Percentiles rank a stretch among this genome's conserved stretches.
phyloP scores from a whole-genome alignment of 2,113 vertebrate genomes.

The Aegotheles bennettii region DNA sequence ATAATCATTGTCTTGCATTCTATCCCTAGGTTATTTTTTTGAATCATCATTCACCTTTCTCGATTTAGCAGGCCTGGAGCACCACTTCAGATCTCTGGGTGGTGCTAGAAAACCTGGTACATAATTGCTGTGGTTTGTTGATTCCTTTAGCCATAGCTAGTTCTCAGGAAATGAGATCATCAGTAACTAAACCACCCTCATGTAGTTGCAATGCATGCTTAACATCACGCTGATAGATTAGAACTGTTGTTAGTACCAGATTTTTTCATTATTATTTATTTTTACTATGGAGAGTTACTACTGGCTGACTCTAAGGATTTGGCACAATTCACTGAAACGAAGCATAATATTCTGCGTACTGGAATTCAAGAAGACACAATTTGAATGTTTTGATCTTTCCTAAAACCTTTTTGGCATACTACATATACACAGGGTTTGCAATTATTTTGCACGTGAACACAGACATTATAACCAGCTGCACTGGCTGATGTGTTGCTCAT shows the following conservation, averaged over 20 bases:
- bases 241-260: slow-evolving; percentile 59
- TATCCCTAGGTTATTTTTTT: slow-evolving; percentile 89
- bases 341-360: not conserved
- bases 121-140: slow-evolving; percentile 69
- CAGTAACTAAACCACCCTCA: slow-evolving; percentile 52
- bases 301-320: slow-evolving; percentile 69
- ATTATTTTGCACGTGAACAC: not conserved
- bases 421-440: not conserved
- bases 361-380: not conserved
- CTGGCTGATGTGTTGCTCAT: not conserved
- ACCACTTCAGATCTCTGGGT: slow-evolving; percentile 83
- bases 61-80: slow-evolving; percentile 91
- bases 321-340: slow-evolving; percentile 56
- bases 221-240: slow-evolving; percentile 56
- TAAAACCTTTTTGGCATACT: not conserved
- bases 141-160: slow-evolving; percentile 62
- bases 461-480: not conserved
- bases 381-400: not conserved
- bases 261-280: slow-evolving; percentile 24
- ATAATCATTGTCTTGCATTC: slow-evolving; percentile 77
- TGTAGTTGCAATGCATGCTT: slow-evolving; percentile 68
- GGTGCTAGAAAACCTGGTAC: slow-evolving; percentile 84
- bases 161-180: slow-evolving; percentile 44
- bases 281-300: slow-evolving; percentile 34
- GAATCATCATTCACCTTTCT: slow-evolving; percentile 91